These are phyloP conservation scores for Siniperca knerii DNA, from an alignment of 2,113 vertebrate genomes.

Conservation along the genomic window DNA sequence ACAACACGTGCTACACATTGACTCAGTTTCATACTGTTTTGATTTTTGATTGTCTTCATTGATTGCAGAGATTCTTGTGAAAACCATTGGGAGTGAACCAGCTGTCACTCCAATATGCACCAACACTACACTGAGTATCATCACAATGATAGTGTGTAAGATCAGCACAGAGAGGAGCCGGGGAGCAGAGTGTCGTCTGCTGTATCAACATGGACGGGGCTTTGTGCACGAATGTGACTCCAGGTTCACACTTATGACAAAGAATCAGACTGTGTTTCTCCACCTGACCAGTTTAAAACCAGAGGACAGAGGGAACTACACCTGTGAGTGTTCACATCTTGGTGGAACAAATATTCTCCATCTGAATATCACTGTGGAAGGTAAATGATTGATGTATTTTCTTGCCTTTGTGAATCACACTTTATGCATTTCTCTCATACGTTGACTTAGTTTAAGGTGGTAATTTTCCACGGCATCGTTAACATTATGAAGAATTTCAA, in stretches of 20 bases:
- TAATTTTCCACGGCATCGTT: too few species aligned
- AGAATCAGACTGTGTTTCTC: slow-evolving; percentile 40
- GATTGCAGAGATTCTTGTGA: background rate
- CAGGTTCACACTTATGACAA: slow-evolving; percentile 26
- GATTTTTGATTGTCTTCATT: too few species aligned
- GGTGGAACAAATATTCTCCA: rapidly evolving
- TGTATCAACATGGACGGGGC: rapidly evolving
- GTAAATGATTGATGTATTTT: background rate
- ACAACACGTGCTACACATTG: too few species aligned
- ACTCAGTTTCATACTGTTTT: too few species aligned
- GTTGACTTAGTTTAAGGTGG: too few species aligned
- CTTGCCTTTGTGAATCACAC: background rate
- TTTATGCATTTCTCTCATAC: background rate
- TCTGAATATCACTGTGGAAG: slow-evolving; percentile 41
- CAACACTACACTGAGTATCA: background rate
- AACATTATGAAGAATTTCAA: too few species aligned
- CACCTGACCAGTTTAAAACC: slow-evolving; percentile 31
- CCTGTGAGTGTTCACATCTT: rapidly evolving
- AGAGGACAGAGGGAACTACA: slow-evolving; percentile 36
- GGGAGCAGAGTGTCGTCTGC: slow-evolving; percentile 1
- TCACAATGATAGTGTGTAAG: background rate
- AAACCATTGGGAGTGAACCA: rapidly evolving
- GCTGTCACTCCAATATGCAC: background rate
- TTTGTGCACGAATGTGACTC: slow-evolving; percentile 32
- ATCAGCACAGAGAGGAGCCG: slow-evolving; percentile 20